A percentile compares a stretch with the other conserved stretches of the same genome.
phyloP scores from a whole-genome alignment of 2,797 vertebrate species.

The Columba guinea region DNA sequence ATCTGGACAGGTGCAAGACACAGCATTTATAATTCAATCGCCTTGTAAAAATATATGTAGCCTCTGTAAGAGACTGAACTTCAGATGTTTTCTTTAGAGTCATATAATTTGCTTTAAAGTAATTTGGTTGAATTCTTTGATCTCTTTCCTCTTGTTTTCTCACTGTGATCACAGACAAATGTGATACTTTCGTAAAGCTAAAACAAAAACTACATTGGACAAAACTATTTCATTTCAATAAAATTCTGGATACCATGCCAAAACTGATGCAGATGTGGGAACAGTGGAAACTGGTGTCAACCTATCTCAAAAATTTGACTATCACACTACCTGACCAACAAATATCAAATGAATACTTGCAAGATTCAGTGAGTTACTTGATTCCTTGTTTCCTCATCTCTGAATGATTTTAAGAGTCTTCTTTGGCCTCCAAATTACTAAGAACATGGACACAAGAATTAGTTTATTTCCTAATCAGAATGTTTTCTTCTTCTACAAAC shows the following conservation, averaged over 20 bases:
- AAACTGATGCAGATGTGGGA: not conserved
- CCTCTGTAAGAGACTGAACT: not conserved
- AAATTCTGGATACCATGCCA: accelerated
- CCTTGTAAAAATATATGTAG: not conserved
- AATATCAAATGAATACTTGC: not conserved
- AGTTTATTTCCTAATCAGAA: not conserved
- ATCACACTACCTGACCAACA: not conserved
- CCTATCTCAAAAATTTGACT: not conserved
- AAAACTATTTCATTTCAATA: not conserved
- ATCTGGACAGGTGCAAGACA: not conserved
- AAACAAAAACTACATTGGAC: not conserved
- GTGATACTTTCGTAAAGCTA: not conserved
- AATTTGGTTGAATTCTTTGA: not conserved
- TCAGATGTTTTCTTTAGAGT: not conserved
- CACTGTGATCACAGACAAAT: not conserved
- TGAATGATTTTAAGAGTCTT: conserved; percentile 6
- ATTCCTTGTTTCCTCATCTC: not conserved
- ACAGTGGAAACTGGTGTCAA: not conserved
- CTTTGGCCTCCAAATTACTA: conserved; percentile 9
- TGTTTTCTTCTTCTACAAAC: not conserved
- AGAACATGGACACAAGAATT: not conserved
- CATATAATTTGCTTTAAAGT: not conserved
- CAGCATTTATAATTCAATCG: not conserved
- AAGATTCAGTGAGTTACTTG: conserved; percentile 14
- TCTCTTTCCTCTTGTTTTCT: not conserved